Percentiles rank a stretch among this genome's conserved stretches.
Evolutionary conservation across 2,113 vertebrate genomes (phyloP).

Genomic region (Nothobranchius furzeri): DNA sequence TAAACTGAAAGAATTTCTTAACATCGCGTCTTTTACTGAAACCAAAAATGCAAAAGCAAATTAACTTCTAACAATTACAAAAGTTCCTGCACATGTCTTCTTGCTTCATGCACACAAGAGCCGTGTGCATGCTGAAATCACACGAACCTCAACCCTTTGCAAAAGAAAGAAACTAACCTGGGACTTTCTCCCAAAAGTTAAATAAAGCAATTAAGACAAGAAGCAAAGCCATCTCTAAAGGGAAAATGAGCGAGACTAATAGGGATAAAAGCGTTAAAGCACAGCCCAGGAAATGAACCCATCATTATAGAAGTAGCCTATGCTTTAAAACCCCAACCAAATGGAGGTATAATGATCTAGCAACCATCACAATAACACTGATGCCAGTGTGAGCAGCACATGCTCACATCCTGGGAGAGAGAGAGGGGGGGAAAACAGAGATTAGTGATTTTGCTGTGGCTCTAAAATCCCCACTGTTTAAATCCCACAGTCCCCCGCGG

Average conservation of each 20-base stretch:
- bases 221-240: constrained; percentile 53
- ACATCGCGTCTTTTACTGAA: background rate
- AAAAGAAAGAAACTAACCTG: constrained; percentile 46
- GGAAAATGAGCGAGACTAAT: constrained; percentile 55
- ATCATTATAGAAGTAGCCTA: background rate
- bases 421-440: constrained; percentile 21
- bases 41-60: background rate
- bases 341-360: constrained; percentile 1
- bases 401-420: constrained; percentile 25
- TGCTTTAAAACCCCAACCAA: background rate
- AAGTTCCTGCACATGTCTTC: constrained; percentile 27
- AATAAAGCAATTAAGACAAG: constrained; percentile 43
- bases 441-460: constrained; percentile 39
- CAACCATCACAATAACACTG: constrained; percentile 23
- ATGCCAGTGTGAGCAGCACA: constrained; percentile 23
- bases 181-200: constrained; percentile 28
- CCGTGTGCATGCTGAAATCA: constrained; percentile 58
- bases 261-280: constrained; percentile 34
- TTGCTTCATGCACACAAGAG: constrained; percentile 45
- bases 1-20: background rate
- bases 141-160: constrained; percentile 53
- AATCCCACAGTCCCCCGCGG: constrained; percentile 74
- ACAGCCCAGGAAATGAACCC: constrained; percentile 11
- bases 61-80: constrained; percentile 12
- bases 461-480: constrained; percentile 69